Conservation (phyloP, 35 echinoderm and acorn worm genomes). For the Hemicentrotus pulcherrimus region DNA sequence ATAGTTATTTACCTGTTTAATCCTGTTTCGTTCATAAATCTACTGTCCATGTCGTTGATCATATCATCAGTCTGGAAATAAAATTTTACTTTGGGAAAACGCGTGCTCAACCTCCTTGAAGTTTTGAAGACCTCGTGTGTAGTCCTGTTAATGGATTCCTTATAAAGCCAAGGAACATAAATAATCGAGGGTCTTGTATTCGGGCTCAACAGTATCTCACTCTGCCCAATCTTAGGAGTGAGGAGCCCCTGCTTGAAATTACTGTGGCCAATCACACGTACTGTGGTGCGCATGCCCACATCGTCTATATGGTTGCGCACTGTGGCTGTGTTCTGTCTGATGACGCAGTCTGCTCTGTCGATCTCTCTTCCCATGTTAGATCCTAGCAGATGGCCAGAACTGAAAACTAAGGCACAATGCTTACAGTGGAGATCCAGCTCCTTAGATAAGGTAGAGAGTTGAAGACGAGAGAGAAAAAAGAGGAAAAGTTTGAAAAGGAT, state of each 20-base stretch:
- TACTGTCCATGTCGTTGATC: slow-evolving; percentile 56
- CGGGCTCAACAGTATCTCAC: slow-evolving; percentile 61
- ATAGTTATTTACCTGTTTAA: slow-evolving; percentile 57
- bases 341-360: slow-evolving; percentile 81
- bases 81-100: slow-evolving; percentile 62
- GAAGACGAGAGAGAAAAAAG: neutral
- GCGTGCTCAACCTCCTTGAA: slow-evolving; percentile 60
- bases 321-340: slow-evolving; percentile 87
- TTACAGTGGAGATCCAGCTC: slow-evolving; percentile 57
- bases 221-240: neutral
- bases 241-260: slow-evolving; percentile 61
- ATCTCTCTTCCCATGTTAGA: slow-evolving; percentile 70
- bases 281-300: slow-evolving; percentile 72
- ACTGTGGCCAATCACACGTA: slow-evolving; percentile 85
- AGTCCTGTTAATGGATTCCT: slow-evolving; percentile 60
- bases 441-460: slow-evolving; percentile 38
- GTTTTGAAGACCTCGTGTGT: slow-evolving; percentile 60
- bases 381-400: slow-evolving; percentile 86
- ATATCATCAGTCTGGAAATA: slow-evolving; percentile 57
- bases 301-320: slow-evolving; percentile 67
- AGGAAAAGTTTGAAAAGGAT: neutral
- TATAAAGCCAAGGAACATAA: slow-evolving; percentile 79
- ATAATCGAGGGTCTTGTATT: slow-evolving; percentile 47
- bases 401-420: slow-evolving; percentile 78
- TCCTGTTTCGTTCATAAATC: slow-evolving; percentile 74